These are phyloP conservation scores for Crossaster papposus DNA, from an alignment of 53 echinoderm and acorn worm genomes.

Conservation along the genomic window DNA sequence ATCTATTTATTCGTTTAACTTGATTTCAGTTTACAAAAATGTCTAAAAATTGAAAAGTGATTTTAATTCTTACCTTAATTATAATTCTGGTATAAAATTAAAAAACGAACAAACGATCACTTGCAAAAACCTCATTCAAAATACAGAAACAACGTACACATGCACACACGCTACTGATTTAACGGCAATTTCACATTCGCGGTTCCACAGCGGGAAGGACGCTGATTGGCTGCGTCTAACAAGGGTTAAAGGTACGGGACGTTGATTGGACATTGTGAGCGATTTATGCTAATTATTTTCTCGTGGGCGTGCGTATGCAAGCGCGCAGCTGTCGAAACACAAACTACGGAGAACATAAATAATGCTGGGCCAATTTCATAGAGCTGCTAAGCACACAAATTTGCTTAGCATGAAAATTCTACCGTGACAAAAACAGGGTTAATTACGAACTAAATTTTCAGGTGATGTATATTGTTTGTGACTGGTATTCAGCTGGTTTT, in stretches of 20 bases:
- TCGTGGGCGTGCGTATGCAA: background rate
- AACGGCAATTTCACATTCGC: slow-evolving; percentile 56
- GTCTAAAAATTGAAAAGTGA: background rate
- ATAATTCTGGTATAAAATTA: background rate
- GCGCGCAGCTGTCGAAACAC: background rate
- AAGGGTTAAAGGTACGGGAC: background rate
- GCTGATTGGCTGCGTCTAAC: slow-evolving; percentile 29
- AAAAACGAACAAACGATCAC: background rate
- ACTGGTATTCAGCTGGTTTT: too few relatives aligned
- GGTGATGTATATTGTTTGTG: too few relatives aligned
- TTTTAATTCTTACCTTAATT: slow-evolving; percentile 11
- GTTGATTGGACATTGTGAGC: slow-evolving; percentile 16
- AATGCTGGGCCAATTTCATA: too few relatives aligned
- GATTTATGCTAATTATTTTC: slow-evolving; percentile 21
- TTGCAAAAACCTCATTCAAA: background rate
- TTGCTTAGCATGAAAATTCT: too few relatives aligned
- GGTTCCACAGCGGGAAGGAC: slow-evolving; percentile 40
- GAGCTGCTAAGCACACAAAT: too few relatives aligned
- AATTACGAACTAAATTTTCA: too few relatives aligned
- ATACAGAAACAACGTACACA: slow-evolving; percentile 10
- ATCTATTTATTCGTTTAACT: background rate
- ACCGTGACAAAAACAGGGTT: too few relatives aligned
- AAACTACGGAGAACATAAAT: too few relatives aligned
- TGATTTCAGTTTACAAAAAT: background rate
- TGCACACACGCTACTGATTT: slow-evolving; percentile 17